Percentiles rank a stretch among this genome's conserved stretches.
phyloP scores from a whole-genome alignment of 1,140 invertebrate species.

The Ptiloglossa arizonensis region DNA sequence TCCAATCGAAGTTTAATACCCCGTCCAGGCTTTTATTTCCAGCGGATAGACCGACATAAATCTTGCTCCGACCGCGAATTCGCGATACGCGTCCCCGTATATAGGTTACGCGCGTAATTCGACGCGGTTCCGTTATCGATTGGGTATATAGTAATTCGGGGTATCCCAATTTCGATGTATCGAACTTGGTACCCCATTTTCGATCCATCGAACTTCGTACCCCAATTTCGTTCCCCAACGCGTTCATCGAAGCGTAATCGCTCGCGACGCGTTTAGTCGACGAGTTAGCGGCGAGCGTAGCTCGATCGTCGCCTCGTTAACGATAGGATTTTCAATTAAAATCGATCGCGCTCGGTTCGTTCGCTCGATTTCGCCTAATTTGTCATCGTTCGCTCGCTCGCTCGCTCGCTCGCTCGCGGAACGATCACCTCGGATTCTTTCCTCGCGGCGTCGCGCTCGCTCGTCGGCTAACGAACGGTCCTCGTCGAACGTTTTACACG shows the following conservation, averaged over 20 bases:
- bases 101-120: constrained; percentile 39
- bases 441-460: not conserved
- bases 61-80: constrained; percentile 42
- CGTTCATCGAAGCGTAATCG: constrained; percentile 25
- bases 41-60: constrained; percentile 40
- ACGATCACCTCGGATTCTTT: too few relatives aligned
- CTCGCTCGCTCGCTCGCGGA: not conserved
- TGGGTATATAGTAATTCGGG: too few relatives aligned
- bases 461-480: not conserved
- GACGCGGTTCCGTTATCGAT: too few relatives aligned
- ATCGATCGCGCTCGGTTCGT: not conserved
- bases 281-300: too few relatives aligned
- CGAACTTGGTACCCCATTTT: too few relatives aligned
- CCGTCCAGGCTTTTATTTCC: constrained; percentile 51
- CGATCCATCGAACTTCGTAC: constrained; percentile 8
- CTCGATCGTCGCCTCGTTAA: not conserved
- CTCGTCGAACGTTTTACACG: constrained; percentile 5
- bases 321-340: constrained; percentile 2
- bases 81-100: constrained; percentile 27
- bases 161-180: too few relatives aligned
- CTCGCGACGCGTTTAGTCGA: too few relatives aligned
- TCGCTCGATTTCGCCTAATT: not conserved
- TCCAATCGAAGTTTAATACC: constrained; percentile 52
- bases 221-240: constrained; percentile 36
- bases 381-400: not conserved